Base-by-base conservation (phyloP, 2,888 invertebrate genomes). In the Tribolium freemani region DNA sequence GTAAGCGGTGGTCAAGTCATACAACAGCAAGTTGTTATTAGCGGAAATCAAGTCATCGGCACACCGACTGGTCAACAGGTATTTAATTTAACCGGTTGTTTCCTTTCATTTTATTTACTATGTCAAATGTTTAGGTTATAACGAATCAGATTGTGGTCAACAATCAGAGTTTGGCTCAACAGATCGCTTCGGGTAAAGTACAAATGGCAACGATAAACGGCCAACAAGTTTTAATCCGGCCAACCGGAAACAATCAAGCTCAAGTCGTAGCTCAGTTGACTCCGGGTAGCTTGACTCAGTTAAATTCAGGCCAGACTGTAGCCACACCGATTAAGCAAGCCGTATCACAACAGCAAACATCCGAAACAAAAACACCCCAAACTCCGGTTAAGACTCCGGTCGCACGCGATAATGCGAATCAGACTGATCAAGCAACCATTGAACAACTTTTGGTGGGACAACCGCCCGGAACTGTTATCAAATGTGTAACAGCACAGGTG, bases 401-500 rank as follows among this genome's bases (percentile, higher is more conserved):
- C 2, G 9, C 38, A 6, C 53, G 64, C 75, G 75, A 75, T n/a
- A 72, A 74, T 68, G 54, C 54, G n/a, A 74, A 75, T 71, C 79
- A 79, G 50, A 80, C 2, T 9, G 86, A 86, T 77, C 82, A 82
- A 21, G 82, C 82, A 45, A 90, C 93, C 45, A 94, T 94, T 83
- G 93, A 93, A 78, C 91, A 92, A 6, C 87, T 95, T 1, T 85
- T 95, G 13, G 91, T 90, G 26, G 94, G 93, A 2, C 95, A 95
- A 84, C 95, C 95, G 3, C 93, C 94, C 0, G 95, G 95, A 63
- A 95, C 95, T 0, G 91, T 95, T 0, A 94, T 96, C 71, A 95
- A 95, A 85, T 94, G 95, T 79, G 95, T 95, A 5, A 95, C 95
- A 0, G 95, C 95, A 0, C 94, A 95, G 87, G 94, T 95, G 5